A percentile compares a stretch with the other conserved stretches of the same genome.
These are phyloP conservation scores for Drosophila ercepeae DNA, from an alignment of 1,140 invertebrate genomes.

Conservation along the genomic window DNA sequence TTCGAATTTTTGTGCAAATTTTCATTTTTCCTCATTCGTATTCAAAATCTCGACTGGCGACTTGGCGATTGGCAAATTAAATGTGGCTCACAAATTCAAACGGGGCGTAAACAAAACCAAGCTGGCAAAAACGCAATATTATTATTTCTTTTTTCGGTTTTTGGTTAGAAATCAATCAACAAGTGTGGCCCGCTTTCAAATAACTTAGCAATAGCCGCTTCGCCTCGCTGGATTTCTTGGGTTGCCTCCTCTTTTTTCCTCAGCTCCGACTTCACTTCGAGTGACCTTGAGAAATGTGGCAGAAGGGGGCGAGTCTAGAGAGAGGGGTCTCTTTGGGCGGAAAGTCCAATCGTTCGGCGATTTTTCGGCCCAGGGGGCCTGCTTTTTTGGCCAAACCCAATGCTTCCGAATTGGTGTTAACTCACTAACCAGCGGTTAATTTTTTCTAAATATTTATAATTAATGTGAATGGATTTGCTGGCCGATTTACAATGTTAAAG, in stretches of 20 bases:
- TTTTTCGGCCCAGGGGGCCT: constrained; percentile 20
- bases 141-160: constrained; percentile 9
- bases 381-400: constrained; percentile 17
- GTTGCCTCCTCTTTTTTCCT: constrained; percentile 13
- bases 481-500: neutral
- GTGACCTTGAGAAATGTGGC: constrained; percentile 59
- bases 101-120: constrained; percentile 56
- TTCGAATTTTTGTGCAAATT: constrained; percentile 70
- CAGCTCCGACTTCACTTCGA: constrained; percentile 15
- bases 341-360: constrained; percentile 31
- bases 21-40: constrained; percentile 63
- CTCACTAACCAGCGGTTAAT: constrained; percentile 34
- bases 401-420: constrained; percentile 60
- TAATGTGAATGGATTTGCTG: constrained; percentile 17
- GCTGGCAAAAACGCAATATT: constrained; percentile 45
- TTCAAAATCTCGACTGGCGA: constrained; percentile 23
- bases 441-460: constrained; percentile 39
- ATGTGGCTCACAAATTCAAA: constrained; percentile 35
- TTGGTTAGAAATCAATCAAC: constrained; percentile 66
- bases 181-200: constrained; percentile 76
- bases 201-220: constrained; percentile 49
- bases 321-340: constrained; percentile 29
- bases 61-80: constrained; percentile 61
- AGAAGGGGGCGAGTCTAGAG: neutral
- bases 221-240: constrained; percentile 62